phyloP scores from a whole-genome alignment of 2,888 invertebrate genomes.

The Malachius bipustulatus region DNA sequence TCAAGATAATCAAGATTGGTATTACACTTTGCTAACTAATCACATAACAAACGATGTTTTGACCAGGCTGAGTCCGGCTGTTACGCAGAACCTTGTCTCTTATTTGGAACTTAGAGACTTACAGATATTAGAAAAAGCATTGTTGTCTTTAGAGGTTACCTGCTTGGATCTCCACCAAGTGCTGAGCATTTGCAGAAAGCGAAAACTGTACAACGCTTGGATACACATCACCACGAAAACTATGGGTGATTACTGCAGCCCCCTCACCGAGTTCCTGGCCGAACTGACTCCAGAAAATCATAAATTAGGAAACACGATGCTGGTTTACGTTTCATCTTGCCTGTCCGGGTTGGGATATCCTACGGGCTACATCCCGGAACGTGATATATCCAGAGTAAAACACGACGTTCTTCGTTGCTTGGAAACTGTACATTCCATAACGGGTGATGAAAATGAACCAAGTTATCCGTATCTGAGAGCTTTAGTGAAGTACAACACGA shows the following conservation, averaged over 20 bases:
- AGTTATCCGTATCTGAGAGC: conserved; percentile 62
- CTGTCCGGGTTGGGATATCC: conserved; percentile 79
- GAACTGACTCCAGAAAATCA: conserved; percentile 41
- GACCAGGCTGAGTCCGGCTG: conserved; percentile 49
- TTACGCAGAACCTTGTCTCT: conserved; percentile 60
- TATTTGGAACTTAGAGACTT: conserved; percentile 50
- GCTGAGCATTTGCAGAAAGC: conserved; percentile 40
- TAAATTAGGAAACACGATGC: conserved; percentile 65
- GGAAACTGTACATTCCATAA: conserved; percentile 54
- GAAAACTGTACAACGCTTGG: conserved; percentile 56
- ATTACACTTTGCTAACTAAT: conserved; percentile 57
- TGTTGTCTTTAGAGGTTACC: conserved; percentile 59
- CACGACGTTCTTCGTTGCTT: conserved; percentile 60
- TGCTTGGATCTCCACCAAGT: conserved; percentile 65
- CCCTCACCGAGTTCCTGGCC: conserved; percentile 55
- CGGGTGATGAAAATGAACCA: conserved; percentile 47
- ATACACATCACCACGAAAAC: conserved; percentile 68
- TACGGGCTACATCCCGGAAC: conserved; percentile 54
- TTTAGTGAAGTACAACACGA: conserved; percentile 67
- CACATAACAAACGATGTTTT: conserved; percentile 55
- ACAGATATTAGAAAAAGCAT: conserved; percentile 53
- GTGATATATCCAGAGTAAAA: conserved; percentile 53
- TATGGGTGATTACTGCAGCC: conserved; percentile 59
- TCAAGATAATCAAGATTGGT: conserved; percentile 39
- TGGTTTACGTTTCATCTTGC: conserved; percentile 80